Evolutionary conservation across 2,797 vertebrate genomes (phyloP).

Genomic region (Lagorchestes hirsutus): DNA sequence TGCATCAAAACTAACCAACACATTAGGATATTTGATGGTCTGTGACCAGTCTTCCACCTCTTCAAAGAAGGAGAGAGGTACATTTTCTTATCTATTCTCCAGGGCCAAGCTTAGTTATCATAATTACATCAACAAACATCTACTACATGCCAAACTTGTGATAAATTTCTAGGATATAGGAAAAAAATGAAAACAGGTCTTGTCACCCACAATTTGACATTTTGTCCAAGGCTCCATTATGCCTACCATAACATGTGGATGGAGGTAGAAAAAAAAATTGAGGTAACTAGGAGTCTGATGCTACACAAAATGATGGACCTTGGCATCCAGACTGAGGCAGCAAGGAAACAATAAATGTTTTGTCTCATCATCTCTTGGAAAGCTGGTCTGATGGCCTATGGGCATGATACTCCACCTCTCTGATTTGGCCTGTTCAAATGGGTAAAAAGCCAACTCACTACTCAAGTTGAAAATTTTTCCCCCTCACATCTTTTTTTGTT

Average conservation of each 20-base stretch:
- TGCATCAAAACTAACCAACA: background rate
- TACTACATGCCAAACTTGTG: background rate
- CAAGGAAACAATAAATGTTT: background rate
- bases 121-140: background rate
- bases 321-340: background rate
- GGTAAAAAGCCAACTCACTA: constrained; percentile 1
- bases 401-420: background rate
- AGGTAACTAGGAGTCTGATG: background rate
- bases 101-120: background rate
- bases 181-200: background rate
- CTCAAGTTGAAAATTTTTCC: constrained; percentile 10
- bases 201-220: background rate
- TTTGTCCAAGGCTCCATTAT: background rate
- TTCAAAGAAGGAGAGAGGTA: background rate
- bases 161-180: background rate
- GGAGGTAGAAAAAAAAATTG: background rate
- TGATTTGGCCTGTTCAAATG: background rate
- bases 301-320: background rate
- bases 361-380: background rate
- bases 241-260: background rate
- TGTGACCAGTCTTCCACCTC: background rate
- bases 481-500: constrained; percentile 11
- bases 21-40: background rate
- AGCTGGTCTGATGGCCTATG: background rate
- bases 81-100: background rate